Evolutionary conservation across 2,888 invertebrate species (phyloP).

Genomic region (Watsonalla cultraria): DNA sequence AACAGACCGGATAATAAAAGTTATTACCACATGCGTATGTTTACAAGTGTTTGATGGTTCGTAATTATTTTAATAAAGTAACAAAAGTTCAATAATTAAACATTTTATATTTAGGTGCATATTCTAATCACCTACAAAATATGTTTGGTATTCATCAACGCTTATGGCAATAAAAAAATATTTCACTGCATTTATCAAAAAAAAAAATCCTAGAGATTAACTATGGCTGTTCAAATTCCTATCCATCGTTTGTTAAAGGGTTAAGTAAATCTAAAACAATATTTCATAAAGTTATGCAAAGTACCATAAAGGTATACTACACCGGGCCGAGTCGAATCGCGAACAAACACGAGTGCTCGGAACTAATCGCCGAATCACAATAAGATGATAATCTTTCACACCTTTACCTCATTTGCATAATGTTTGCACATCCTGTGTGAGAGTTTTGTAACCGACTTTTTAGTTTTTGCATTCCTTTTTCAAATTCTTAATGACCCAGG

Average conservation of each 20-base stretch:
- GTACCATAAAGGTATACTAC: slow-evolving; percentile 38
- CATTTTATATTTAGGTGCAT: too few species aligned
- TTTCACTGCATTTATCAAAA: too few species aligned
- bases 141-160: too few species aligned
- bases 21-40: background rate
- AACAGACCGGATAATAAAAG: slow-evolving; percentile 30
- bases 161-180: too few species aligned
- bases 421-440: slow-evolving; percentile 38
- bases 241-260: slow-evolving; percentile 2
- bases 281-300: background rate
- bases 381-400: slow-evolving; percentile 75
- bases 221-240: slow-evolving; percentile 2
- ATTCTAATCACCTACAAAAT: too few species aligned
- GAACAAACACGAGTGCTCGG: slow-evolving; percentile 66
- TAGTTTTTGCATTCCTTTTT: background rate
- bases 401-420: slow-evolving; percentile 70
- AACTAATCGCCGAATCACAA: slow-evolving; percentile 66
- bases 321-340: slow-evolving; percentile 69
- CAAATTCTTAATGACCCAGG: background rate
- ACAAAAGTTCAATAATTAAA: too few species aligned
- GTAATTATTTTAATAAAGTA: too few species aligned
- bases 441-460: slow-evolving; percentile 13
- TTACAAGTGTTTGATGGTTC: background rate
- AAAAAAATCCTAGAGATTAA: too few species aligned
- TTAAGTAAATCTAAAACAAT: background rate